Conservation (phyloP, 53 echinoderm and acorn worm genomes). For the Apostichopus leukothele region DNA sequence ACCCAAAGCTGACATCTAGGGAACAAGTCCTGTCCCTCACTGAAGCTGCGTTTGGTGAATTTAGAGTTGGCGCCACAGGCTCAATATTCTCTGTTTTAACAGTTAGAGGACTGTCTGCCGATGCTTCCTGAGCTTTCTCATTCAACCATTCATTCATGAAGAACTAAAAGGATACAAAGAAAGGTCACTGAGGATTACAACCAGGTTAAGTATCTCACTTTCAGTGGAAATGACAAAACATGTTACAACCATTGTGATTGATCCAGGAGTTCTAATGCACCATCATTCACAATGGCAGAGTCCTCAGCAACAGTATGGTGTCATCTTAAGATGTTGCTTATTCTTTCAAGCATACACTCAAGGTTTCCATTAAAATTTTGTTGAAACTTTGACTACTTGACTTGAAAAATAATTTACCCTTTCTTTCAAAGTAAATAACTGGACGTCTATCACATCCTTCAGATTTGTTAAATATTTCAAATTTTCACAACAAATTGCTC, state of each 20-base stretch:
- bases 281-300: no score
- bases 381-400: no score
- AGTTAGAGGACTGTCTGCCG: slow-evolving; percentile 79
- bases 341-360: no score
- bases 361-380: no score
- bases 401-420: no score
- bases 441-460: no score
- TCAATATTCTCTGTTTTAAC: slow-evolving; percentile 87
- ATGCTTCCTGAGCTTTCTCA: slow-evolving; percentile 89
- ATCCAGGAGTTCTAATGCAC: no score
- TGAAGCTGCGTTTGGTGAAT: slow-evolving; percentile 67
- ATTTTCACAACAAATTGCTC: no score
- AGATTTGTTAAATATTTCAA: no score
- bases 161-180: slow-evolving; percentile 56
- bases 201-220: neutral
- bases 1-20: slow-evolving; percentile 70
- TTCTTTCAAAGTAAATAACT: no score
- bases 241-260: neutral
- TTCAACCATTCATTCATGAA: slow-evolving; percentile 99
- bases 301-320: no score
- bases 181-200: neutral
- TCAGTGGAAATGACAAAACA: neutral
- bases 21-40: slow-evolving; percentile 52
- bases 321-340: no score
- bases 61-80: slow-evolving; percentile 51